Conservation (phyloP, 2,113 vertebrate genomes). For the Rostratula benghalensis region DNA sequence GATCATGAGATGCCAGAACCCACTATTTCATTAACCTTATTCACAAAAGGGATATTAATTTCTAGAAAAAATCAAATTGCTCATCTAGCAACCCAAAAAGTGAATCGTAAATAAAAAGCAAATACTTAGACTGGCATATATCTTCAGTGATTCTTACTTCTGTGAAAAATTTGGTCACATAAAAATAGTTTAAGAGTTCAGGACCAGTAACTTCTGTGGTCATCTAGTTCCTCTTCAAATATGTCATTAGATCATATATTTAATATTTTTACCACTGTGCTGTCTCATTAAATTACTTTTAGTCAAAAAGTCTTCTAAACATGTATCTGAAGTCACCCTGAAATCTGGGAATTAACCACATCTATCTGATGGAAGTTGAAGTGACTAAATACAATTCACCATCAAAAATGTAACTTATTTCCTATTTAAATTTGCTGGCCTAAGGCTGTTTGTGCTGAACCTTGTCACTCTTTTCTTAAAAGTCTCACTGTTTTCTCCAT, state of each 20-base stretch:
- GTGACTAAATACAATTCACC: neutral
- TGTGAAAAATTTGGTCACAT: neutral
- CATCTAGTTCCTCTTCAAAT: neutral
- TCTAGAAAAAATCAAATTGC: neutral
- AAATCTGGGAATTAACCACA: neutral
- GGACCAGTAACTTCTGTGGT: neutral
- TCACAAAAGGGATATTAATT: neutral
- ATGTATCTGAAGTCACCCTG: neutral
- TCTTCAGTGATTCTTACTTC: neutral
- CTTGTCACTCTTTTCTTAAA: neutral
- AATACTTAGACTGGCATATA: neutral
- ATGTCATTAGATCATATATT: neutral
- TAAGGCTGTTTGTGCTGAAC: neutral
- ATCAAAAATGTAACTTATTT: neutral
- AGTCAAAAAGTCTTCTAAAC: neutral
- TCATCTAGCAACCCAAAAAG: neutral
- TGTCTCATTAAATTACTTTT: neutral
- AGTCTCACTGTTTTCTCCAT: neutral
- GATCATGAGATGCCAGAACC: neutral
- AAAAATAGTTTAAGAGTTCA: neutral
- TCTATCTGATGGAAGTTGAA: neutral
- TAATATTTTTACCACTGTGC: neutral
- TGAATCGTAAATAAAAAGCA: neutral
- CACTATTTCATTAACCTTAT: neutral
- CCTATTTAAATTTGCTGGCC: neutral